Evolutionary conservation across 2,888 invertebrate genomes (phyloP).

Genomic region (Microchrysa polita): DNA sequence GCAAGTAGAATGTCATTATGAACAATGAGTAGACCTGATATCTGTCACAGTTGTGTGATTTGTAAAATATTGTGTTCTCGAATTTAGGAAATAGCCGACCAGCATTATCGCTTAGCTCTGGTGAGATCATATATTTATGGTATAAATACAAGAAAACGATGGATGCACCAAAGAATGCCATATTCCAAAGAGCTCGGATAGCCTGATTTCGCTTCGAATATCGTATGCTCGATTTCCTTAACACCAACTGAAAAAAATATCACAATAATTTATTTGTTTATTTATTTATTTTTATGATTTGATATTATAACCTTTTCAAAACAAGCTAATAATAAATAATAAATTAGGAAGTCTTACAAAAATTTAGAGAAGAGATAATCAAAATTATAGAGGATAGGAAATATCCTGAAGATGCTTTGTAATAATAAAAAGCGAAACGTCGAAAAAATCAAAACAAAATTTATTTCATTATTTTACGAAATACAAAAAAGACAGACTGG

Average conservation of each 20-base stretch:
- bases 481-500: no score
- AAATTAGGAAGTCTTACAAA: no score
- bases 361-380: no score
- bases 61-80: slow-evolving; percentile 62
- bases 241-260: slow-evolving; percentile 58
- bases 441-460: no score
- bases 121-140: slow-evolving; percentile 63
- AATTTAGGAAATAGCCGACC: slow-evolving; percentile 63
- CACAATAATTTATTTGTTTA: no score
- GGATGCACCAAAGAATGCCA: slow-evolving; percentile 62
- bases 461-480: no score
- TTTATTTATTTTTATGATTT: no score
- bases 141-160: slow-evolving; percentile 61
- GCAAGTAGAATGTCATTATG: slow-evolving; percentile 61
- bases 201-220: slow-evolving; percentile 62
- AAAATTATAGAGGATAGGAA: no score
- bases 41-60: slow-evolving; percentile 62
- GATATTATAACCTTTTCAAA: no score
- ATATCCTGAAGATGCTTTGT: no score
- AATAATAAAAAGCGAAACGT: no score
- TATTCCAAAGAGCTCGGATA: slow-evolving; percentile 62
- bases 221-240: slow-evolving; percentile 61
- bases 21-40: slow-evolving; percentile 63
- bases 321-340: no score
- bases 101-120: slow-evolving; percentile 61